Evolutionary conservation across 1,140 invertebrate genomes (phyloP).

Genomic region (Brachionus manjavacas): DNA sequence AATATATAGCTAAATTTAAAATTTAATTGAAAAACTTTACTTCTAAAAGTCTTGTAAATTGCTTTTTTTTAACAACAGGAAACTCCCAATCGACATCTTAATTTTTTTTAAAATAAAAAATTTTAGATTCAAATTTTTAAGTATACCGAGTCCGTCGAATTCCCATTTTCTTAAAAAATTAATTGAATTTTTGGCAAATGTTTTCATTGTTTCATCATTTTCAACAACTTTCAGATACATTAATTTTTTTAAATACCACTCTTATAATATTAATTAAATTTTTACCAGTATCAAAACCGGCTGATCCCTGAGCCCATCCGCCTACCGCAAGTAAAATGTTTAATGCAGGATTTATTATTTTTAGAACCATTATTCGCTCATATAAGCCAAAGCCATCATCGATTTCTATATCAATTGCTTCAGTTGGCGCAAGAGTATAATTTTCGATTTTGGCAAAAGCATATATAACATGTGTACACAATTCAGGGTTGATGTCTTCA

Average conservation of each 20-base stretch:
- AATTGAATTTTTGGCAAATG: constrained; percentile 42
- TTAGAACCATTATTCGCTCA: constrained; percentile 1
- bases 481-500: constrained; percentile 73
- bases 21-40: neutral
- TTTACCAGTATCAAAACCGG: neutral
- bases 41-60: constrained; percentile 45
- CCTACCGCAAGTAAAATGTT: constrained; percentile 1
- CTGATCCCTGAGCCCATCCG: constrained; percentile 77
- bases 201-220: constrained; percentile 57
- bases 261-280: neutral
- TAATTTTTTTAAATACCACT: no score
- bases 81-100: constrained; percentile 50
- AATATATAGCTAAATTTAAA: neutral
- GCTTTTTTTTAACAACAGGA: constrained; percentile 44
- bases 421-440: constrained; percentile 69
- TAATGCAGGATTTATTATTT: neutral
- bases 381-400: constrained; percentile 23
- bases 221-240: constrained; percentile 69
- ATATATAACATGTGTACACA: constrained; percentile 87
- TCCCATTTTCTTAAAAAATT: constrained; percentile 59
- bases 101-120: constrained; percentile 42
- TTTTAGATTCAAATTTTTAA: neutral
- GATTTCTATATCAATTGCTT: constrained; percentile 70
- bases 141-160: constrained; percentile 38
- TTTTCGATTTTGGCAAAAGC: constrained; percentile 71